Evolutionary conservation across 92 coral and sea anemone genomes (phyloP).

Genomic region (Chrysogorgia sp.): DNA sequence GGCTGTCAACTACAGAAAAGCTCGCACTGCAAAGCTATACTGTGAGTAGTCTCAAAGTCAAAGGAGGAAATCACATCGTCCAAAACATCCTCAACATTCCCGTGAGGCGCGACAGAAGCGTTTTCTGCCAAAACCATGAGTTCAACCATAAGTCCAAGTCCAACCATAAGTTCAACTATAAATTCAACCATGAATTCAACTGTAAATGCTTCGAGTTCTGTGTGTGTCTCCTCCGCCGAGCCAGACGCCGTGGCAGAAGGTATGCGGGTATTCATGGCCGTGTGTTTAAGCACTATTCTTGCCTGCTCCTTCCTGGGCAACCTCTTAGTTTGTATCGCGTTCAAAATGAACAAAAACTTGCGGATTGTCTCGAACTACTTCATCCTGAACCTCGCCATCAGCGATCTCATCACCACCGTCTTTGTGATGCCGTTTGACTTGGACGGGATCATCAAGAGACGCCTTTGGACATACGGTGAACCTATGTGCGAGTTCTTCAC

Average conservation of each 20-base stretch:
- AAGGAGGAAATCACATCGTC: too few relatives aligned
- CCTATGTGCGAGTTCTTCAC: constrained; percentile 64
- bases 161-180: too few relatives aligned
- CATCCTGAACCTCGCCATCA: constrained; percentile 86
- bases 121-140: too few relatives aligned
- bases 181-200: neutral
- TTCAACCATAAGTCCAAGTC: too few relatives aligned
- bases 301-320: constrained; percentile 81
- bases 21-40: too few relatives aligned
- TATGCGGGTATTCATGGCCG: constrained; percentile 14
- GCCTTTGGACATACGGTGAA: constrained; percentile 53
- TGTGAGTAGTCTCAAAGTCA: too few relatives aligned
- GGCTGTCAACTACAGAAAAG: too few relatives aligned
- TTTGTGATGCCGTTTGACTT: constrained; percentile 93
- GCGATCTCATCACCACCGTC: constrained; percentile 84
- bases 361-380: constrained; percentile 89
- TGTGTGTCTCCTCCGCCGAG: neutral
- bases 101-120: too few relatives aligned
- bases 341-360: constrained; percentile 72
- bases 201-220: neutral
- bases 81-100: too few relatives aligned
- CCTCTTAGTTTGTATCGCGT: constrained; percentile 77
- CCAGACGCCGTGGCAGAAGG: neutral
- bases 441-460: constrained; percentile 63
- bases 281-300: constrained; percentile 58